A percentile compares a stretch with the other conserved stretches of the same genome.
These are phyloP conservation scores for Rafetus swinhoei DNA, from an alignment of 2,113 vertebrate genomes.

Conservation along the genomic window DNA sequence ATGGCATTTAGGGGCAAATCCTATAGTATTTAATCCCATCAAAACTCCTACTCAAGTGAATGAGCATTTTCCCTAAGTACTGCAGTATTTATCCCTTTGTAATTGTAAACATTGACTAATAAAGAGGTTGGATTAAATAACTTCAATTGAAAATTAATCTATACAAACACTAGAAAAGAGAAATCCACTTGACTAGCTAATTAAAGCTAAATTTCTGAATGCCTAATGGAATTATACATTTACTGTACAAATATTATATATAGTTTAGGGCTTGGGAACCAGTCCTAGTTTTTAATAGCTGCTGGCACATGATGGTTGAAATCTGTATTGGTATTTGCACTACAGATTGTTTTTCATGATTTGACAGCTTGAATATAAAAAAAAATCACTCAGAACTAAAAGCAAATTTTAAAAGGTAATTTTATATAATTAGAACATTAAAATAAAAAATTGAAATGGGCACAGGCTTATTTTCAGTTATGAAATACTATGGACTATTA, in stretches of 20 bases:
- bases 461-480: neutral
- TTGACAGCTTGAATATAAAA: neutral
- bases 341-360: neutral
- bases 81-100: neutral
- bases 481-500: neutral
- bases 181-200: constrained; percentile 16
- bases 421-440: neutral
- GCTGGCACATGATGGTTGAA: constrained; percentile 9
- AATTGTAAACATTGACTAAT: constrained; percentile 8
- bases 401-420: neutral
- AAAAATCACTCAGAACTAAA: neutral
- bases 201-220: neutral
- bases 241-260: neutral
- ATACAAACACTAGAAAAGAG: constrained; percentile 4
- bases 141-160: constrained; percentile 6
- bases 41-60: neutral
- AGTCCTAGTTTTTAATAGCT: constrained; percentile 6
- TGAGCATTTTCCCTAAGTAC: neutral
- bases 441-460: neutral
- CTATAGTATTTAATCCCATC: neutral
- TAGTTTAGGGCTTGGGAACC: constrained; percentile 4
- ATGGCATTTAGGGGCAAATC: neutral
- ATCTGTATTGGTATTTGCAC: neutral
- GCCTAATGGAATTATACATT: constrained; percentile 1
- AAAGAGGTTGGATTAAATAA: neutral